Base-by-base conservation (phyloP, 2,888 invertebrate genomes). In the Chymomyza procnemis region DNA sequence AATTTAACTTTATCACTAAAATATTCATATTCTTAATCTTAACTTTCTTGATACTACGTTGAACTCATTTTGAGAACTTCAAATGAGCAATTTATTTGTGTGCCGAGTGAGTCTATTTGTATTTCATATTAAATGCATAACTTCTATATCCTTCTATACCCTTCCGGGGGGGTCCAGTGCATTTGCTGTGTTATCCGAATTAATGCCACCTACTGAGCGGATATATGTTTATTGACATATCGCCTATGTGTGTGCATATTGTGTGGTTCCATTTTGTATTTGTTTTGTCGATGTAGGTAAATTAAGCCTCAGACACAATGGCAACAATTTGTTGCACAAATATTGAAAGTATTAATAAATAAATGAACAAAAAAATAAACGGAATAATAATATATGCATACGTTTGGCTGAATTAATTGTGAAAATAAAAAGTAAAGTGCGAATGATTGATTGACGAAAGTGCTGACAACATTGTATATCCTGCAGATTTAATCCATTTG, bases 331-430 rank as follows among this genome's bases (percentile, higher is more conserved):
- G 12, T 41, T 41, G 34, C 34, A 16, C 18, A 19, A 52, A 21
- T 52, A 52, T 54, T 21, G 54, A 21, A 54, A 54, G 19, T 22
- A 54, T 19, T 21, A 19, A 26, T 26, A 54, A 54, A 21, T n/a
- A 54, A 21, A 54, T 21, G 2, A 52, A n/a, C n/a, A n/a, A n/a
- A n/a, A n/a, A n/a, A n/a, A n/a, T n/a, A n/a, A n/a, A n/a, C n/a
- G n/a, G n/a, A 50, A 52, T 18, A 52, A 52, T 52, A 52, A 52
- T 52, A 52, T 52, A 19, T 52, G 21, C 52, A 52, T 52, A 52
- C 21, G 52, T 19, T 21, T 21, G 18, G 16, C 12, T 4, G 21
- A 19, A 54, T 54, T 54, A 54, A 21, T 54, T 54, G 54, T 18
- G 22, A 21, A 54, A 54, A 54, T 54, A 54, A n/a, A 41, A 41